A percentile compares a stretch with the other conserved stretches of the same genome.
Conservation (phyloP, 2,113 vertebrate species). For the Elgaria multicarinata region DNA sequence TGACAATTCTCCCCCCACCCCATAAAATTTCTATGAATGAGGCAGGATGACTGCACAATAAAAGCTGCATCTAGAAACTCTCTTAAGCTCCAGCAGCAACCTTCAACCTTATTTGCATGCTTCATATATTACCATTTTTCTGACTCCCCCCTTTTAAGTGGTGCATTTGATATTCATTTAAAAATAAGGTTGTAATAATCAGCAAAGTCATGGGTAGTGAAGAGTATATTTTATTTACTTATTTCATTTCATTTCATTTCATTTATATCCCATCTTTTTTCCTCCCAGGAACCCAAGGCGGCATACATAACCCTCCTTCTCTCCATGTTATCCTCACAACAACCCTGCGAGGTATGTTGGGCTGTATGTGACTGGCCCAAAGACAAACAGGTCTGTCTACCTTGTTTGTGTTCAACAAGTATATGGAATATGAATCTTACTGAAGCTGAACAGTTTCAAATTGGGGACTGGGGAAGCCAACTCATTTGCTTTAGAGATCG, state of each 20-base stretch:
- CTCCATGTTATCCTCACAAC: too few relatives aligned
- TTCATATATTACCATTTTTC: neutral
- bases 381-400: neutral
- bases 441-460: neutral
- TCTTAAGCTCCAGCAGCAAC: neutral
- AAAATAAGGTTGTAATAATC: neutral
- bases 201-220: constrained; percentile 7
- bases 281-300: too few relatives aligned
- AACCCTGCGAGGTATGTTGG: too few relatives aligned
- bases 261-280: too few relatives aligned
- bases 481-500: neutral
- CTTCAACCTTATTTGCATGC: neutral
- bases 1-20: too few relatives aligned
- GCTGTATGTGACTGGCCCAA: too few relatives aligned
- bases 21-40: too few relatives aligned
- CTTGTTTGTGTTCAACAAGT: neutral
- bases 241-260: too few relatives aligned
- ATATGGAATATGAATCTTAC: neutral
- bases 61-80: neutral
- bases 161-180: neutral
- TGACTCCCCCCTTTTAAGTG: constrained; percentile 21
- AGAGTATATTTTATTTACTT: too few relatives aligned
- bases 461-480: neutral
- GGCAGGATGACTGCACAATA: neutral
- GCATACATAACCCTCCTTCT: too few relatives aligned